phyloP scores from a whole-genome alignment of 2,797 vertebrate genomes.

The Crypturellus tataupa region DNA sequence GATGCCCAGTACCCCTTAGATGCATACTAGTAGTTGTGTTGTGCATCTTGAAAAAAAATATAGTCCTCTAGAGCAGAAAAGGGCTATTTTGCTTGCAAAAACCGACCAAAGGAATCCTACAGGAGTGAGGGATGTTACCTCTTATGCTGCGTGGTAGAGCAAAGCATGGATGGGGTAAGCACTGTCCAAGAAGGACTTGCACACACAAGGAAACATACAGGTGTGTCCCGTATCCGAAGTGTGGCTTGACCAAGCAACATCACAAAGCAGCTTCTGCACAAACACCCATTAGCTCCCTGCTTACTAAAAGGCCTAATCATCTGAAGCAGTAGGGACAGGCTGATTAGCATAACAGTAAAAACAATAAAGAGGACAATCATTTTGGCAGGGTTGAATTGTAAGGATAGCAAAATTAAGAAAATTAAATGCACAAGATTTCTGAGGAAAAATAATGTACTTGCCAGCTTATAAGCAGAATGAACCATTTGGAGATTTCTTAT shows the following conservation, averaged over 20 bases:
- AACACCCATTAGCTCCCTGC: background rate
- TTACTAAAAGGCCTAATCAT: background rate
- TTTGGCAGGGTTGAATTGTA: background rate
- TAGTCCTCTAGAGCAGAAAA: background rate
- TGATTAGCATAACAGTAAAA: background rate
- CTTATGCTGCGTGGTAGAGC: background rate
- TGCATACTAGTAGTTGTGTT: rapidly evolving
- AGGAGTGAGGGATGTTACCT: background rate
- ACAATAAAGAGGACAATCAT: background rate
- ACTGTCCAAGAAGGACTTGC: background rate
- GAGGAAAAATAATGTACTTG: rapidly evolving
- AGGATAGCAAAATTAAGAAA: background rate
- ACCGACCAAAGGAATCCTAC: background rate
- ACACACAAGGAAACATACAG: rapidly evolving
- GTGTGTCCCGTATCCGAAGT: rapidly evolving
- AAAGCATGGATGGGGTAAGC: background rate
- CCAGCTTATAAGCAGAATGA: background rate
- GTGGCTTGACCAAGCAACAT: background rate
- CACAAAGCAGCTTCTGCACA: background rate
- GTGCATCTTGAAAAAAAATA: rapidly evolving
- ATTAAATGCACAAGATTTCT: background rate
- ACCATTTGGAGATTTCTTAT: background rate
- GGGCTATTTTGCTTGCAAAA: too few species aligned
- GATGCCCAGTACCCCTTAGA: background rate
- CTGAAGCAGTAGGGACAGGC: background rate